Evolutionary conservation across 92 coral and sea anemone genomes (phyloP), one percentile per base, ranked within the genome.

Genomic region (Meandrina meandrites): DNA sequence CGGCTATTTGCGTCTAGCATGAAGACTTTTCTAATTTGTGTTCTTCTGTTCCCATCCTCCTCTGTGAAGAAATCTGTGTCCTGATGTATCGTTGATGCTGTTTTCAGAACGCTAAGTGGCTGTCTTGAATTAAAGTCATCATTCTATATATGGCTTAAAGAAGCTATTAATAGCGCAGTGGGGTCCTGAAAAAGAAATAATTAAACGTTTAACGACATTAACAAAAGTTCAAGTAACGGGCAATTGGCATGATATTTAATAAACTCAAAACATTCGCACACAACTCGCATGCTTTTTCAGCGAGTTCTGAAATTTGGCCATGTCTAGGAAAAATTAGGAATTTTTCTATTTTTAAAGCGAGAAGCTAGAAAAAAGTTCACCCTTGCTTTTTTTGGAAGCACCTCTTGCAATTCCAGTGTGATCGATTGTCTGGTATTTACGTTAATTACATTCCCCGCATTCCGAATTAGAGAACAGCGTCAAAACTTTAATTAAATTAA

Each of bases 361-460:
- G 53, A 48, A 48, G 9, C 8, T 3, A 48, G 1, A 12, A 7
- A 48, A 48, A 0, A 4, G 11, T 48, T 48, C 14, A 7, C 53
- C 11, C 53, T 48, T 12, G 53, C 11, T 8, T 48, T 48, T 48
- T 8, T 48, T 48, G 45, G 45, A 40, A 40, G 2, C 45, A 40
- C 45, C 45, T 40, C 6, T 40, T 40, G 45, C 45, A 2, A 48
- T 60, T 60, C 31, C 1, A 8, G 45, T 30, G 5, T 24, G 22
- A 36, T 31, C 48, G 36, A 21, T 73, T 9, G 24, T 30, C 17
- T 1, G 24, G n/a, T 7, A 67, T n/a, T 73, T 56, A 16, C 69
- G 57, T 84, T 7, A 67, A 17, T 73, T 56, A 16, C 69, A 75
- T 84, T 54, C 57, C 64, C n/a, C 8, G 42, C 64, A 84, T 84